Evolutionary conservation across 2,888 invertebrate genomes (phyloP).

Genomic region (Therioaphis trifolii): DNA sequence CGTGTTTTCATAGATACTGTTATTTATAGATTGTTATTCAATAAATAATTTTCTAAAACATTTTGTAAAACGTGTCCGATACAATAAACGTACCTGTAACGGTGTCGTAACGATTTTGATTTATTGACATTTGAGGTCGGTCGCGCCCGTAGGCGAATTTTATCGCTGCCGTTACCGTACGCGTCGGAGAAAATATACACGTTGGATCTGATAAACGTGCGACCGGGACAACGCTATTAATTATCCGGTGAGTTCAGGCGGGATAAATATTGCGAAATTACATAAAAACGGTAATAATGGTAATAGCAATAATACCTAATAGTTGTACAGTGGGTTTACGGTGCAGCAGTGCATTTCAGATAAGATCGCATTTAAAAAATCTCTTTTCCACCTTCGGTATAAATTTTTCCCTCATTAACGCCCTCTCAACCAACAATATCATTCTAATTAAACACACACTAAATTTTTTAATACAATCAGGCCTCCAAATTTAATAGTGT

Average conservation of each 20-base stretch:
- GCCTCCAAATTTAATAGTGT: no score
- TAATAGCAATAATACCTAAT: no score
- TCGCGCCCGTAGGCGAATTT: conserved; percentile 42
- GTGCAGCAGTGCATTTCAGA: no score
- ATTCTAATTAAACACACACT: no score
- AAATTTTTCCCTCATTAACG: no score
- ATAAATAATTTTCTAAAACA: conserved; percentile 9
- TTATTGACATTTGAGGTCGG: conserved; percentile 49
- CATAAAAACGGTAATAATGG: neutral
- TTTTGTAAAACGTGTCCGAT: conserved; percentile 8
- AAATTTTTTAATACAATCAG: no score
- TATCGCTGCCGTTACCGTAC: conserved; percentile 45
- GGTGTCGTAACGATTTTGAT: conserved; percentile 53
- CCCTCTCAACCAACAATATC: no score
- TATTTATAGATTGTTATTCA: conserved; percentile 9
- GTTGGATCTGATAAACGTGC: conserved; percentile 49
- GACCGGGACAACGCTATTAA: conserved; percentile 51
- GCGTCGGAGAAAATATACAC: neutral
- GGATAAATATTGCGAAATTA: conserved; percentile 29
- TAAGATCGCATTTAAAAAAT: no score
- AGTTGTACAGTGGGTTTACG: no score
- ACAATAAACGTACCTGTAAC: neutral
- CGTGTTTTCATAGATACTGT: neutral
- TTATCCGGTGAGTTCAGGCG: conserved; percentile 7
- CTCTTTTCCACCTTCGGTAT: no score